A percentile compares a stretch with the other conserved stretches of the same genome.
phyloP scores from a whole-genome alignment of 2,797 vertebrate genomes.

The Argyrosomus regius region DNA sequence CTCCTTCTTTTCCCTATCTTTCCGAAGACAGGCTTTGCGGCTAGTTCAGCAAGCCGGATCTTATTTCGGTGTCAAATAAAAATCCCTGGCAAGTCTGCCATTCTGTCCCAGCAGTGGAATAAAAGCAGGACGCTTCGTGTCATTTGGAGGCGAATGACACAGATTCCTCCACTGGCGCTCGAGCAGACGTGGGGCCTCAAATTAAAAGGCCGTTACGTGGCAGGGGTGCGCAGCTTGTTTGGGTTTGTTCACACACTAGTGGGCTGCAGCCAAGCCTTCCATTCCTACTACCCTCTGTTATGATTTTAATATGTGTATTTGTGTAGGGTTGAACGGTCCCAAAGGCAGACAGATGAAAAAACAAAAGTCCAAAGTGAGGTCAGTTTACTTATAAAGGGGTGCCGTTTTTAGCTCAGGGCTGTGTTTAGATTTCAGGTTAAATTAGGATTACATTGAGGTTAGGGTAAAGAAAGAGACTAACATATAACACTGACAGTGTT shows the following conservation, averaged over 20 bases:
- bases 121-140: slow-evolving; percentile 57
- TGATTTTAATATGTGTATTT: slow-evolving; percentile 31
- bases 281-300: slow-evolving; percentile 9
- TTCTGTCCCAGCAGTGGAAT: slow-evolving; percentile 58
- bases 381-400: slow-evolving; percentile 17
- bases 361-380: neutral
- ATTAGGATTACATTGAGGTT: slow-evolving; percentile 16
- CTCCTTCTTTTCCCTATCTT: slow-evolving; percentile 53
- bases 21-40: slow-evolving; percentile 57
- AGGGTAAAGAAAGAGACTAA: slow-evolving; percentile 17
- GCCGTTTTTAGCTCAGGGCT: slow-evolving; percentile 3
- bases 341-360: slow-evolving; percentile 18
- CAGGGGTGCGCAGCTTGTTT: slow-evolving; percentile 48
- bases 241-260: slow-evolving; percentile 46
- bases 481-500: slow-evolving; percentile 19
- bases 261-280: slow-evolving; percentile 36
- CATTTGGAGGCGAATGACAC: slow-evolving; percentile 67
- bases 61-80: slow-evolving; percentile 67
- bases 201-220: slow-evolving; percentile 73
- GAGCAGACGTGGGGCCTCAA: slow-evolving; percentile 63
- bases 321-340: slow-evolving; percentile 9
- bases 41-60: slow-evolving; percentile 53
- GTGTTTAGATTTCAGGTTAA: slow-evolving; percentile 37
- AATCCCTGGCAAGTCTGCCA: slow-evolving; percentile 55
- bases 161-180: slow-evolving; percentile 56